Conservation (phyloP, 2,113 vertebrate genomes). For the Typhlomys cinereus region DNA sequence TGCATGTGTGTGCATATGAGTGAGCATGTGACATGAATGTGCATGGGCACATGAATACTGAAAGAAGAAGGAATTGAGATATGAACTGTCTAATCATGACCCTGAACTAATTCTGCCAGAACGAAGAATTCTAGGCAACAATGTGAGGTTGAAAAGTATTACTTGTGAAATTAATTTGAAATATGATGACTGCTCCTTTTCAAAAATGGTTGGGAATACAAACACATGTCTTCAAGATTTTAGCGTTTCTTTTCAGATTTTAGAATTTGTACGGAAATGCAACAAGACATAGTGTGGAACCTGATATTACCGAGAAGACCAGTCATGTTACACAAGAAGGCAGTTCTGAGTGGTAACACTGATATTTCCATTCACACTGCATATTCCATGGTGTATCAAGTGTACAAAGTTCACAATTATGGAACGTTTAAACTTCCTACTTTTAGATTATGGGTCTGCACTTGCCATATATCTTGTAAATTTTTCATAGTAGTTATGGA, state of each 20-base stretch:
- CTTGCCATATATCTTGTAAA: no score
- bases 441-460: no score
- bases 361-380: no score
- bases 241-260: background rate
- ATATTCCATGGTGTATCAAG: no score
- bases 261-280: background rate
- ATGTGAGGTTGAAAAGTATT: background rate
- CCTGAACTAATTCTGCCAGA: background rate
- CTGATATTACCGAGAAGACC: background rate
- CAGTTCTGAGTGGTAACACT: no score
- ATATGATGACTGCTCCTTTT: background rate
- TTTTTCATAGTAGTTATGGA: no score
- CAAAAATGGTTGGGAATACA: background rate
- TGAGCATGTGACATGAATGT: no score
- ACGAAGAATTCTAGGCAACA: background rate
- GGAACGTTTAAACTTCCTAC: no score
- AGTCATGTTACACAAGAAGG: background rate
- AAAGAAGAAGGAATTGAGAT: background rate
- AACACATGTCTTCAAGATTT: background rate
- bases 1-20: no score
- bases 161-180: background rate
- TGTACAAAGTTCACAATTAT: no score
- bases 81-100: background rate
- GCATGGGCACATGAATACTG: no score
- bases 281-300: background rate